Evolutionary conservation across 64 coral and sea anemone species (phyloP), one percentile per base, ranked within the genome.

Genomic region (Pocillopora verrucosa): DNA sequence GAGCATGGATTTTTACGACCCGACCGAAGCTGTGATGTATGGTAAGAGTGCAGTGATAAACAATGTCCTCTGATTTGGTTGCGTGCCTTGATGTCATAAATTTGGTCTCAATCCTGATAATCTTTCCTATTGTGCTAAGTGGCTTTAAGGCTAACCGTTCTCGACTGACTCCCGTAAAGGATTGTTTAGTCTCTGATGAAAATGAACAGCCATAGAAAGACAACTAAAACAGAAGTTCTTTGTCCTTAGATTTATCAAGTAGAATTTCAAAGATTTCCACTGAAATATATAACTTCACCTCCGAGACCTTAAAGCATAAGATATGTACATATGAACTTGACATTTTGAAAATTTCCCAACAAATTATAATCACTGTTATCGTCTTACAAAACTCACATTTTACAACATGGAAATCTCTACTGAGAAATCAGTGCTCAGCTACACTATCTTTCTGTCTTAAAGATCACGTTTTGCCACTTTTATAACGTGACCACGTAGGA

Each of bases 1-100:
- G 9, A 41, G 37, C 20, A 85, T 85, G 82, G 82, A 85, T 25
- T 85, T 85, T 65, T 85, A 85, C 82, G 68, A 72, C 56, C 82
- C 82, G 0, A n/a, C 67, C 25, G 82, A 85, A 37, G 64, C 82
- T 14, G 22, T 38, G 35, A 57, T 85, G 36, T 85, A 85, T 45
- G 82, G 82, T 85, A 72, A 69, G 82, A 57, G 41, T 51, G 41
- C 41, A 56, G 5, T 72, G 13, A 70, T 26, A 1, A 41, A 11
- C 0, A 19, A 45, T 22, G 20, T 14, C 30, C 69, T 75, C 14
- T 36, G 22, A 30, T 63, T 81, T 15, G 63, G 13, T 85, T 85
- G 82, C 82, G 82, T 85, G 82, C 51, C 38, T 41, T 72, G 82
- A 19, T 72, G 22, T 85, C 65, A 65, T 85, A 72, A 69, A 26